phyloP scores from a whole-genome alignment of 2,888 invertebrate species.

The Blastobasis adustella region DNA sequence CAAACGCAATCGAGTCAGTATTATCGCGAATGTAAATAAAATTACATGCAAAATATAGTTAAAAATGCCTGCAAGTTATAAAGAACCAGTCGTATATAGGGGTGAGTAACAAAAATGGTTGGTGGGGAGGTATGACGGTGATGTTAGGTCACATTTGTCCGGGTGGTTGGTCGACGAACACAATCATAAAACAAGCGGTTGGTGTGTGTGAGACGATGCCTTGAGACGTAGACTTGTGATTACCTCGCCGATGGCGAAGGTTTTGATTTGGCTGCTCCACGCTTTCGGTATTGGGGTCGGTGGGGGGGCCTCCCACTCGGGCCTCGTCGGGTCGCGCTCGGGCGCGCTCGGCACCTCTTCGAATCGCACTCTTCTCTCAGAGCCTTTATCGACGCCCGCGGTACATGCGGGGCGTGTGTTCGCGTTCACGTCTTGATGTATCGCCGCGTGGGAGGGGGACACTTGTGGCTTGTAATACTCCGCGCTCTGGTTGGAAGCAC shows the following conservation, averaged over 20 bases:
- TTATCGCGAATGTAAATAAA: conserved; percentile 43
- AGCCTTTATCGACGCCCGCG: conserved; percentile 49
- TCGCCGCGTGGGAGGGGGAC: conserved; percentile 36
- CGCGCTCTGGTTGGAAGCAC: conserved; percentile 36
- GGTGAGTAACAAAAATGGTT: conserved; percentile 52
- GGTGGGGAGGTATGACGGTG: conserved; percentile 48
- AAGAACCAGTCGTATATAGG: conserved; percentile 34
- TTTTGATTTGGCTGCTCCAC: conserved; percentile 72
- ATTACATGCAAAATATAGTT: conserved; percentile 66
- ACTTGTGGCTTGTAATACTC: conserved; percentile 32
- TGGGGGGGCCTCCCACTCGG: conserved; percentile 48
- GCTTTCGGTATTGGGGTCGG: conserved; percentile 55
- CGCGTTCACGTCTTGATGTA: conserved; percentile 47
- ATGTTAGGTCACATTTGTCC: conserved; percentile 22
- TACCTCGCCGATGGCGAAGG: conserved; percentile 75
- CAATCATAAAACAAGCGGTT: conserved; percentile 67
- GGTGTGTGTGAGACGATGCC: conserved; percentile 48
- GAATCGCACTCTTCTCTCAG: conserved; percentile 69
- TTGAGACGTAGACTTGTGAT: conserved; percentile 59
- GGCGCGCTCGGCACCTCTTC: conserved; percentile 61
- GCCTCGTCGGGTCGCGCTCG: conserved; percentile 52
- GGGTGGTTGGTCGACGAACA: conserved; percentile 66
- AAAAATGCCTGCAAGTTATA: conserved; percentile 45
- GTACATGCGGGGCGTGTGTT: conserved; percentile 44
- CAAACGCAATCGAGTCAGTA: conserved; percentile 31